Evolutionary conservation across 2,888 invertebrate species (phyloP).

Genomic region (Drymonia ruficornis): DNA sequence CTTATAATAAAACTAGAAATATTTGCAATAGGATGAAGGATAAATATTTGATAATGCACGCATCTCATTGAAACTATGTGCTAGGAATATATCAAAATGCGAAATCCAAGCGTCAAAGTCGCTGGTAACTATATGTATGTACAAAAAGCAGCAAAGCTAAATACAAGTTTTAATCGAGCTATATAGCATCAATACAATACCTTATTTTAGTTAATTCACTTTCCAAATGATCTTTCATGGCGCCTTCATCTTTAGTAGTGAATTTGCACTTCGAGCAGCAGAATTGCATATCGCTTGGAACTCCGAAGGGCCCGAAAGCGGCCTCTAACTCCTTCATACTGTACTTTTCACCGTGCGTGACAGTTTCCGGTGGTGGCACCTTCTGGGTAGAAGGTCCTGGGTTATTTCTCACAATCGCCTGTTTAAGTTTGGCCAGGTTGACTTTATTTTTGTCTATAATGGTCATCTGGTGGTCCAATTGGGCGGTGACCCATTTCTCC

Average conservation of each 20-base stretch:
- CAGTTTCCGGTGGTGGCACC: constrained; percentile 5
- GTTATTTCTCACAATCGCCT: constrained; percentile 29
- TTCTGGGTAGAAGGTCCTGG: constrained; percentile 16
- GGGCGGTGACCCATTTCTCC: constrained; percentile 80
- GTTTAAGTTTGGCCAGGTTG: constrained; percentile 55
- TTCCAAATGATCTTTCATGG: constrained; percentile 68
- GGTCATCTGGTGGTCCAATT: constrained; percentile 59
- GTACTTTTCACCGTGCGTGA: constrained; percentile 9
- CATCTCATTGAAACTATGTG: too few species aligned
- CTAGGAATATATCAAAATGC: too few species aligned
- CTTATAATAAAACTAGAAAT: neutral
- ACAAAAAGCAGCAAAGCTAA: too few species aligned
- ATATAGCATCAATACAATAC: constrained; percentile 35
- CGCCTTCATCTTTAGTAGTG: constrained; percentile 46
- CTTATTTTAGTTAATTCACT: constrained; percentile 70
- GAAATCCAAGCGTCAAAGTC: too few species aligned
- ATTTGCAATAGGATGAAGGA: too few species aligned
- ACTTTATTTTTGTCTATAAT: constrained; percentile 55
- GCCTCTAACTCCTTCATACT: constrained; percentile 48
- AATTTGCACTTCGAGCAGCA: constrained; percentile 68
- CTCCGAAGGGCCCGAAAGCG: constrained; percentile 65
- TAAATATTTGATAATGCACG: too few species aligned
- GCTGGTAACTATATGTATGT: too few species aligned
- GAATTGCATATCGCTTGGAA: constrained; percentile 45
- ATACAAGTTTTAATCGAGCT: too few species aligned